phyloP scores from a whole-genome alignment of 2,888 invertebrate species.

The Tinea trinotella region DNA sequence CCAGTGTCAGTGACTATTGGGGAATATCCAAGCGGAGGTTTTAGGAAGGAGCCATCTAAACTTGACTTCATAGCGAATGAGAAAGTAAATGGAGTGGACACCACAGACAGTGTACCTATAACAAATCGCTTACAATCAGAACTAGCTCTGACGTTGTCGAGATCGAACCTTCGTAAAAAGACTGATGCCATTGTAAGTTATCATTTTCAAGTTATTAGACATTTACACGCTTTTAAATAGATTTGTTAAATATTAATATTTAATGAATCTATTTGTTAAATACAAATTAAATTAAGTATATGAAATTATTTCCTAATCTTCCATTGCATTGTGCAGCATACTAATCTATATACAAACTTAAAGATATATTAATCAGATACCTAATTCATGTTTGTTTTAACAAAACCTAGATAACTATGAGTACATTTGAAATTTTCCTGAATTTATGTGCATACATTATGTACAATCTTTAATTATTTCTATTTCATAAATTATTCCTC shows the following conservation, averaged over 20 bases:
- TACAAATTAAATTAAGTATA: too few species aligned
- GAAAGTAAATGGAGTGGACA: constrained; percentile 47
- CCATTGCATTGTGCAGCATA: not conserved
- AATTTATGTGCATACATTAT: too few species aligned
- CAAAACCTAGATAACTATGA: too few species aligned
- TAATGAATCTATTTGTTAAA: not conserved
- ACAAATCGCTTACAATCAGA: constrained; percentile 80
- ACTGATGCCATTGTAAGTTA: constrained; percentile 74
- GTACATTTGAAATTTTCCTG: too few species aligned
- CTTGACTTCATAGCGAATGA: constrained; percentile 76
- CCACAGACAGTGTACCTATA: constrained; percentile 65
- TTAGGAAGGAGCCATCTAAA: constrained; percentile 77
- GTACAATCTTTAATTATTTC: too few species aligned
- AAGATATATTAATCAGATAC: not conserved
- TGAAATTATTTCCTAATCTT: too few species aligned
- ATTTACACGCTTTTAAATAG: not conserved
- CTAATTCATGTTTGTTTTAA: not conserved
- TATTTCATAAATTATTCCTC: too few species aligned
- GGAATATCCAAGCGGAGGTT: constrained; percentile 73
- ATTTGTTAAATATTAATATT: not conserved
- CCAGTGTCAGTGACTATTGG: constrained; percentile 81
- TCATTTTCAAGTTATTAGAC: too few species aligned
- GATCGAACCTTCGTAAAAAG: constrained; percentile 82
- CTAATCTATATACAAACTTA: not conserved
- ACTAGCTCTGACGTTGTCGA: constrained; percentile 80